Conservation (phyloP, 1,140 invertebrate genomes). For the Portunus trituberculatus region DNA sequence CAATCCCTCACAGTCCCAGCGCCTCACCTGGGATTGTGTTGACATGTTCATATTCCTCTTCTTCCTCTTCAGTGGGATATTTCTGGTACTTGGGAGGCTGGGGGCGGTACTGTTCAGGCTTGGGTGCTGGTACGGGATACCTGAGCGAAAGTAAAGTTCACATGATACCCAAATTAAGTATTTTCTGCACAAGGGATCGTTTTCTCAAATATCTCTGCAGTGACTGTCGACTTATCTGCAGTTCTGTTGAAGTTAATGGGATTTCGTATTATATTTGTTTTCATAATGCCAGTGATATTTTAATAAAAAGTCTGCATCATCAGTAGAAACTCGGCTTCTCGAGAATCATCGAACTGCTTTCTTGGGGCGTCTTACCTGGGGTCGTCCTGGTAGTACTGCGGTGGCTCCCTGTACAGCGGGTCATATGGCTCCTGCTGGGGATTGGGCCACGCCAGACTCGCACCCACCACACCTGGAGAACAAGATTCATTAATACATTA, state of each 20-base stretch:
- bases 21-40: constrained; percentile 59
- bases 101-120: constrained; percentile 42
- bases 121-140: constrained; percentile 29
- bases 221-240: neutral
- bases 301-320: too few species aligned
- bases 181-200: neutral
- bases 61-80: constrained; percentile 31
- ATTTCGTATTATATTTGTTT: neutral
- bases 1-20: too few species aligned
- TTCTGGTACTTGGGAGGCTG: constrained; percentile 61
- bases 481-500: neutral
- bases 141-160: neutral
- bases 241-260: neutral
- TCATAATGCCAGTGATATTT: neutral
- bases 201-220: neutral
- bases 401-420: neutral
- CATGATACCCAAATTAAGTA: neutral
- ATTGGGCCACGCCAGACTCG: neutral
- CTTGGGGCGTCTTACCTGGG: neutral
- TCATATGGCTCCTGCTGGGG: neutral
- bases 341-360: too few species aligned
- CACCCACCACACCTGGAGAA: constrained; percentile 38
- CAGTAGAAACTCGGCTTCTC: too few species aligned
- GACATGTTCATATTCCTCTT: constrained; percentile 15
- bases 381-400: neutral